Evolutionary conservation across 35 echinoderm and acorn worm species (phyloP).

Genomic region (Apostichopus californicus): DNA sequence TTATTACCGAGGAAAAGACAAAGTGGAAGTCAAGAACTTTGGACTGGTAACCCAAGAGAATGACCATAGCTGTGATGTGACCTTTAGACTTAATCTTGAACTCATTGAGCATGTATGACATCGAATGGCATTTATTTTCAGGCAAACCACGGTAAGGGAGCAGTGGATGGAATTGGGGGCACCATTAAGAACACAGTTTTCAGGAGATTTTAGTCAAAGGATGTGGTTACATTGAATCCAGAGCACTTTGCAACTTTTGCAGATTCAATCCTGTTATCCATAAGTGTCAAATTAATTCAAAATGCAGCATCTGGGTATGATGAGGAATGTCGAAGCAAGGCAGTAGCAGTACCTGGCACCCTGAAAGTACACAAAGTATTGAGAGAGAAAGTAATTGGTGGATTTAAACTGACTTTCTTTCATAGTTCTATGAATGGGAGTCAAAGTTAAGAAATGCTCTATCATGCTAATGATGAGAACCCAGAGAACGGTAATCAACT

Average conservation of each 20-base stretch:
- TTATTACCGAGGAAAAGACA: not conserved
- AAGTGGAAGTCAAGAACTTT: not conserved
- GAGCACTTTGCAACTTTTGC: constrained; percentile 1
- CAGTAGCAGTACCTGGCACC: not conserved
- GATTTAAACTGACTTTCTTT: constrained; percentile 11
- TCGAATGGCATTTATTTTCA: constrained; percentile 19
- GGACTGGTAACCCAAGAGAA: not conserved
- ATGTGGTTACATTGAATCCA: not conserved
- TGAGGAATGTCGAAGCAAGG: not conserved
- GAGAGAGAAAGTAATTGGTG: not conserved
- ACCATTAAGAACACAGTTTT: not conserved
- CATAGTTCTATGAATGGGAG: constrained; percentile 16
- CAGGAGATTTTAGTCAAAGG: not conserved
- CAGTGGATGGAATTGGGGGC: constrained; percentile 14
- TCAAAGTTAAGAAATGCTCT: too few species aligned
- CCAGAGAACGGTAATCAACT: not conserved
- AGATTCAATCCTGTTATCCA: constrained; percentile 3
- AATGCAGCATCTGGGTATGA: constrained; percentile 5
- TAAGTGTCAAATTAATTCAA: not conserved
- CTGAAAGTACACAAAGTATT: constrained; percentile 20
- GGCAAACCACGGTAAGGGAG: constrained; percentile 11
- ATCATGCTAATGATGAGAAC: not conserved
- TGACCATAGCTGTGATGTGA: not conserved
- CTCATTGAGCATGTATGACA: not conserved
- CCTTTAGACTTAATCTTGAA: not conserved